Conservation (phyloP, 2,113 vertebrate genomes). For the Ceuthmochares aereus region DNA sequence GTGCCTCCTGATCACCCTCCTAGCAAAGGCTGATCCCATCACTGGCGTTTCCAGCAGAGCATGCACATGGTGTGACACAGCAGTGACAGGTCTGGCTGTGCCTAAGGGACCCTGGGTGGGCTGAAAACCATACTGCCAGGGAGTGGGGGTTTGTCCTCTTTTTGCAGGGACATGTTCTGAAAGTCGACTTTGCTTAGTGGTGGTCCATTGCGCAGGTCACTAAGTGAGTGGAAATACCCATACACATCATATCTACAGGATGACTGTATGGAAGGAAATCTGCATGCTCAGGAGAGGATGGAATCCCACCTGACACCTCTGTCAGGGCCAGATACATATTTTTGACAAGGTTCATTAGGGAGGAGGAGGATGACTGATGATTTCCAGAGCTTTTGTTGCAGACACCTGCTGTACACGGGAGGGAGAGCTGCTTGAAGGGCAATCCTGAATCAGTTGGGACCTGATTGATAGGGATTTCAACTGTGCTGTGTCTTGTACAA, state of each 20-base stretch:
- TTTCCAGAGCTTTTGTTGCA: not conserved
- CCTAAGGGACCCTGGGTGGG: not conserved
- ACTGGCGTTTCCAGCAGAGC: not conserved
- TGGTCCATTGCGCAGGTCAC: not conserved
- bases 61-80: not conserved
- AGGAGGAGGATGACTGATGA: not conserved
- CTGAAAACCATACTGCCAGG: not conserved
- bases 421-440: not conserved
- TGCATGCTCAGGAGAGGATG: not conserved
- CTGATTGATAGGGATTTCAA: not conserved
- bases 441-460: fast-evolving
- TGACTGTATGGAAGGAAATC: not conserved
- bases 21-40: not conserved
- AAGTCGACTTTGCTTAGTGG: not conserved
- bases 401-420: not conserved
- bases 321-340: not conserved
- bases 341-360: not conserved
- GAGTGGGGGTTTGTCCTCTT: not conserved
- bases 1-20: not conserved
- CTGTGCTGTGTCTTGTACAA: not conserved
- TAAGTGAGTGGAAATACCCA: not conserved
- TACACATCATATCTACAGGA: not conserved
- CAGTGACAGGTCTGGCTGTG: not conserved
- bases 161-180: fast-evolving
- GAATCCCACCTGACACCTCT: not conserved